A percentile compares a stretch with the other conserved stretches of the same genome.
These are phyloP conservation scores for Archivesica marissinica DNA, from an alignment of 1,140 invertebrate species.

Conservation along the genomic window DNA sequence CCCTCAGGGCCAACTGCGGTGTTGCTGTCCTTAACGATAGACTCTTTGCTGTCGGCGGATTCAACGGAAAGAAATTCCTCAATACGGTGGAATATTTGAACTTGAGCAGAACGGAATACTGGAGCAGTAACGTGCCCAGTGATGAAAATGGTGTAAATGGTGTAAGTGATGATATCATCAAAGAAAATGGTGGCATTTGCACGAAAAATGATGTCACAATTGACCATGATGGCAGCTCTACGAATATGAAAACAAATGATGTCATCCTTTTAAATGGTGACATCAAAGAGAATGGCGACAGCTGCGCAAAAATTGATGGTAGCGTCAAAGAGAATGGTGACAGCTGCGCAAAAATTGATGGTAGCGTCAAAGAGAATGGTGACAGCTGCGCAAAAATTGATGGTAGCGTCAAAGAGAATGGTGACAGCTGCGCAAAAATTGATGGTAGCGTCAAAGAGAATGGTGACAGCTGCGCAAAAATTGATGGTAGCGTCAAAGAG, in stretches of 20 bases:
- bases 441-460: not conserved
- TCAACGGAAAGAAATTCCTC: conserved; percentile 92
- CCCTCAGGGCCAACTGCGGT: conserved; percentile 94
- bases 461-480: not conserved
- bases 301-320: not conserved
- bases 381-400: not conserved
- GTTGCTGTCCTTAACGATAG: conserved; percentile 88
- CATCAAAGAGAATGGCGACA: not conserved
- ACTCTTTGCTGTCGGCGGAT: conserved; percentile 92
- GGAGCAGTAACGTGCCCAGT: conserved; percentile 26
- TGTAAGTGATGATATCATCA: not conserved
- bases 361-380: not conserved
- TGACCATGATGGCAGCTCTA: too few species aligned
- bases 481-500: not conserved
- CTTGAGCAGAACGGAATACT: conserved; percentile 66
- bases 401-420: not conserved
- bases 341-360: not conserved
- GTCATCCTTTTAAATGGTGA: too few species aligned
- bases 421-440: not conserved
- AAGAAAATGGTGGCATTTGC: not conserved
- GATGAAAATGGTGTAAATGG: not conserved
- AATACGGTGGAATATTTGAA: conserved; percentile 89
- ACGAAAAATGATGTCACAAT: not conserved
- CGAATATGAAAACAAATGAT: too few species aligned
- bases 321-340: not conserved